Percentiles rank a stretch among this genome's conserved stretches.
Evolutionary conservation across 2,888 invertebrate genomes (phyloP).

Genomic region (Agonopterix arenella): DNA sequence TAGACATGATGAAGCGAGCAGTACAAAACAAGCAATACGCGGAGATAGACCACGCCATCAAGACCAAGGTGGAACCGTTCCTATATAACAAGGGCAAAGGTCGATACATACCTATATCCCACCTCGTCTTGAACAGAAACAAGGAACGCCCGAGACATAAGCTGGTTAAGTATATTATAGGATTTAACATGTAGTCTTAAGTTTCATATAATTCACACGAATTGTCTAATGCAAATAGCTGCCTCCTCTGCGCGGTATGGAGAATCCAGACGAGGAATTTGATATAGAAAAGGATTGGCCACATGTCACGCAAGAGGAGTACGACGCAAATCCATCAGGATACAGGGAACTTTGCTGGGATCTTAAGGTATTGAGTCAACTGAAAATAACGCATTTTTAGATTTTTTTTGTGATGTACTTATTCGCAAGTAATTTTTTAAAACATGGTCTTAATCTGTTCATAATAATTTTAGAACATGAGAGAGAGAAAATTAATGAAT

Average conservation of each 20-base stretch:
- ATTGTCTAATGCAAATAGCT: constrained; percentile 57
- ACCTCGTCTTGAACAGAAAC: constrained; percentile 91
- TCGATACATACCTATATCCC: constrained; percentile 91
- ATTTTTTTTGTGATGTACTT: too few relatives aligned
- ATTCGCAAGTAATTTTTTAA: too few relatives aligned
- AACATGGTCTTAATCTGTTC: too few relatives aligned
- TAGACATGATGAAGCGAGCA: constrained; percentile 95
- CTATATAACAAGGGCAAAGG: constrained; percentile 96
- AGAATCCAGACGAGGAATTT: constrained; percentile 90
- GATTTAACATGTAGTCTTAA: too few relatives aligned
- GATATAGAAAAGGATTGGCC: constrained; percentile 88
- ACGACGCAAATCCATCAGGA: constrained; percentile 79
- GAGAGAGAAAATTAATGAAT: too few relatives aligned
- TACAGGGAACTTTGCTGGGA: constrained; percentile 95
- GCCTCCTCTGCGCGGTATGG: constrained; percentile 85
- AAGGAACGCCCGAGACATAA: constrained; percentile 89
- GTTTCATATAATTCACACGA: too few relatives aligned
- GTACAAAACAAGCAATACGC: constrained; percentile 93
- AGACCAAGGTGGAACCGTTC: constrained; percentile 94
- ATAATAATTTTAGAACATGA: too few relatives aligned
- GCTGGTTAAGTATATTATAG: constrained; percentile 68
- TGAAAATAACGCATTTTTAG: too few relatives aligned
- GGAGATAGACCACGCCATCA: constrained; percentile 94
- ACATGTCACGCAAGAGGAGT: constrained; percentile 78
- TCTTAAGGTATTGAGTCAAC: constrained; percentile 71